Base-by-base conservation (phyloP, 23 tunicate genomes). In the Aplidium turbinatum region DNA sequence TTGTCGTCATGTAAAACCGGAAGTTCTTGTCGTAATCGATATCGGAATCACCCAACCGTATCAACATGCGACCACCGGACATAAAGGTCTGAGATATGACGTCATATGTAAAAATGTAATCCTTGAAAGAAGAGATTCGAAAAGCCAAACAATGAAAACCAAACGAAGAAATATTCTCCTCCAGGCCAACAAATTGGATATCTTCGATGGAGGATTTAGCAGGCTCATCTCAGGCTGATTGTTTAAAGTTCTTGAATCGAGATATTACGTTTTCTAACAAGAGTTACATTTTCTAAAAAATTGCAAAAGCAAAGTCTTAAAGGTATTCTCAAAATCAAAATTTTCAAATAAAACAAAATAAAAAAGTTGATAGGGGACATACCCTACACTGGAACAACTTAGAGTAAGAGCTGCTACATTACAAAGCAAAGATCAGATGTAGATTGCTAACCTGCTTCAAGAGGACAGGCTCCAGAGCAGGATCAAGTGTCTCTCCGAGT, bases 1-100 rank as follows among this genome's bases (percentile, higher is more conserved):
- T 94, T 18, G 99, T 94, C 20, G 99, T 94, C 95, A 94, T 94
- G 95, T 94, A 94, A 66, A 94, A 94, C 0, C 99, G 82, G 95
- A 94, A 94, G 81, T 94, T 94, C 39, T 86, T 86, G 85, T 86
- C 94, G 64, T 94, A 94, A 78, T 94, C 99, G 81, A 94, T 82
- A 33, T 86, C 95, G 31, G 94, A 86, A 70, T 94, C 99, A 9
- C 95, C 99, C 63, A 94, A 63, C 34, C 95, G 85, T 56, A 94
- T 94, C 73, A 93, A 52, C 85, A 86, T 82, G 22, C 98, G 56
- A 24, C 98, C 98, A 5, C 93, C 98, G 3, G 98, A 62, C 71
- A 86, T 81, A 47, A 64, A 93, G 33, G 98, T 93, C 98, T 91
- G 42, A 38, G 70, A 52, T n/a, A n/a, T n/a, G n/a, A n/a, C n/a